Base-by-base conservation (phyloP, 2,113 vertebrate species). In the Orthonyx spaldingii region DNA sequence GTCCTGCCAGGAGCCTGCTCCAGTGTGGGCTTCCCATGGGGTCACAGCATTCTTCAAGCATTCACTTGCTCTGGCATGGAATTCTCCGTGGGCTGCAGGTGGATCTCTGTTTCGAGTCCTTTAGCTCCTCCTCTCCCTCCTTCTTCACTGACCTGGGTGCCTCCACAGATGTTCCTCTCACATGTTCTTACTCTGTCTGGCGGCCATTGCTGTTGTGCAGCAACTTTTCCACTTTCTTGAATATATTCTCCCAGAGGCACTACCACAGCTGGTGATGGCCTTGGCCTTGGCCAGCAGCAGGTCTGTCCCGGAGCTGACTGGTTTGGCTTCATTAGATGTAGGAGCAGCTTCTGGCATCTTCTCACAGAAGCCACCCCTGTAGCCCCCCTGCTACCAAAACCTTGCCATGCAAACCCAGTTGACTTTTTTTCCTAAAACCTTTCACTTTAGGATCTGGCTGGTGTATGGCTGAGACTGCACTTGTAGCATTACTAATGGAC, bases 291-390 rank as follows among this genome's bases (percentile, higher is more conserved):
- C 55, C 50, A 53, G 60, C 4, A 5, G 50, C 0, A 0, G 7
- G 2, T 78, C 44, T 3, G 1, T n/a, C 61, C 16, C 2, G 3
- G 53, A 57, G 52, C 41, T 1, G 0, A 5, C 46, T 76, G 7
- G 2, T 13, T 32, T 70, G 41, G 30, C 71, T 83, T 20, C 19
- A 5, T 49, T 6, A 5, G 16, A 32, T 28, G 8, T 12, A 33
- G 13, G 13, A 7, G 14, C 26, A 75, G 32, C 17, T 80, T 80
- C 17, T 7, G 24, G 15, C 39, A 59, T 56, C 66, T 70, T 81
- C 57, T 81, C 24, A 22, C 35, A 46, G 74, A 76, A 60, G 18
- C 35, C 24, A 24, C 13, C 17, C 6, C 8, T n/a, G 4, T 42
- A 41, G 19, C 4, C 2, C 10, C 3, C 5, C 10, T 11, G 12